These are phyloP conservation scores for Ameiurus melas DNA, from an alignment of 2,113 vertebrate species.

Conservation along the genomic window DNA sequence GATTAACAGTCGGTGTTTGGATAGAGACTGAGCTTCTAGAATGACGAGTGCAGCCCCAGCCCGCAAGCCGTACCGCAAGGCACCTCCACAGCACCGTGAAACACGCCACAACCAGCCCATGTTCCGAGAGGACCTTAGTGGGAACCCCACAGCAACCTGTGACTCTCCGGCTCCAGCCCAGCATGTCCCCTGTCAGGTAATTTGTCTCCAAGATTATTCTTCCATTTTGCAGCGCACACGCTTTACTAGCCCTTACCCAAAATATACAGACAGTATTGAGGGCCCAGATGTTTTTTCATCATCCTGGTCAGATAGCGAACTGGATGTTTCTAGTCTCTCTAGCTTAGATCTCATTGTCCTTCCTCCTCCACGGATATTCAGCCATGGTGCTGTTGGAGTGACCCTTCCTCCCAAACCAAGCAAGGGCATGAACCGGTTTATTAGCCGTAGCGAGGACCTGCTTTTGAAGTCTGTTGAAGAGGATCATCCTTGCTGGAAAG, in stretches of 20 bases:
- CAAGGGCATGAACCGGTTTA: constrained; percentile 52
- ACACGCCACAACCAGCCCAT: constrained; percentile 75
- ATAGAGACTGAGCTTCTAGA: constrained; percentile 57
- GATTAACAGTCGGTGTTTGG: constrained; percentile 48
- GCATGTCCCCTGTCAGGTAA: constrained; percentile 80
- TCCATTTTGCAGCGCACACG: constrained; percentile 56
- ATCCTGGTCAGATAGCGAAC: constrained; percentile 73
- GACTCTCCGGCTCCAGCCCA: constrained; percentile 62
- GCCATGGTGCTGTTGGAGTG: not conserved
- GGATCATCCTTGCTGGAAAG: constrained; percentile 26
- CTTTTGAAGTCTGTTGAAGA: constrained; percentile 58
- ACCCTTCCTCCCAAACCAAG: constrained; percentile 43
- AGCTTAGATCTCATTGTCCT: constrained; percentile 64
- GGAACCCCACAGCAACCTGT: constrained; percentile 60
- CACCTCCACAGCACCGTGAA: constrained; percentile 94
- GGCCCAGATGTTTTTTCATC: constrained; percentile 60
- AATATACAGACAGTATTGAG: constrained; percentile 61
- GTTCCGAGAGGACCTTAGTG: constrained; percentile 73
- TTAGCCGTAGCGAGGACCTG: constrained; percentile 67
- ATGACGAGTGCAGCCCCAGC: constrained; percentile 83
- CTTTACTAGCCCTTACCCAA: constrained; percentile 61
- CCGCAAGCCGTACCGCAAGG: constrained; percentile 96
- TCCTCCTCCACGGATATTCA: constrained; percentile 53
- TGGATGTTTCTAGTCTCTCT: constrained; percentile 69
- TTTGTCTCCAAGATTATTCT: constrained; percentile 33